phyloP scores from a whole-genome alignment of 2,113 vertebrate genomes.

The Vulpes lagopus region DNA sequence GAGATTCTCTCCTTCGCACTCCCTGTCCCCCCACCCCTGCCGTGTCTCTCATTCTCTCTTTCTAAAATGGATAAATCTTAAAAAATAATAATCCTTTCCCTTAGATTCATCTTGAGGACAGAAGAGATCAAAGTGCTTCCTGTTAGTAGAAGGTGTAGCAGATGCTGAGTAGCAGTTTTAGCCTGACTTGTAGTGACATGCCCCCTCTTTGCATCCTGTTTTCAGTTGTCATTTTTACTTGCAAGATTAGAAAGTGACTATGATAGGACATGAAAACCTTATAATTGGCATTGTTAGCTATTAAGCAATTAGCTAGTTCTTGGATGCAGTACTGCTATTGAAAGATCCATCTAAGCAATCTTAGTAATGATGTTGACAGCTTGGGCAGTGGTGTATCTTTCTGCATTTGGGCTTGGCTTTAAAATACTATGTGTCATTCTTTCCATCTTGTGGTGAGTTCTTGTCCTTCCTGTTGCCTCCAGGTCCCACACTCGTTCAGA shows the following conservation, averaged over 20 bases:
- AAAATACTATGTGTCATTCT: neutral
- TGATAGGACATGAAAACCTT: conserved; percentile 37
- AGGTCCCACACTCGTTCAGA: conserved; percentile 95
- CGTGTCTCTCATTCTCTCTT: neutral
- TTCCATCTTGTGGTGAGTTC: neutral
- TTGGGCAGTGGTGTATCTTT: neutral
- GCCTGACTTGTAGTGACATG: neutral
- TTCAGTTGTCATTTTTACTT: conserved; percentile 55
- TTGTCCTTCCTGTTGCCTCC: conserved; percentile 51
- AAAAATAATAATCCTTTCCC: neutral
- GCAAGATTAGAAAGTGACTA: conserved; percentile 24
- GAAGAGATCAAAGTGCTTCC: neutral
- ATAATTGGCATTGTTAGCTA: neutral
- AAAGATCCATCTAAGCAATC: neutral
- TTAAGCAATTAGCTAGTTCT: conserved; percentile 46
- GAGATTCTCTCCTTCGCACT: neutral
- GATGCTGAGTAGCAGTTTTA: neutral
- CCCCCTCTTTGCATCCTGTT: neutral
- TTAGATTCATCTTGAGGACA: neutral
- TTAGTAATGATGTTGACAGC: conserved; percentile 52
- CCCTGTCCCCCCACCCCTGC: neutral
- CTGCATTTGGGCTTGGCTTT: conserved; percentile 35
- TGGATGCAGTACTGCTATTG: neutral
- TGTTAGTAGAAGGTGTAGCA: neutral
- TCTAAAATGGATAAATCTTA: neutral